Percentiles rank a stretch among this genome's conserved stretches.
Evolutionary conservation across 2,113 vertebrate genomes (phyloP).

Genomic region (Hippotragus niger): DNA sequence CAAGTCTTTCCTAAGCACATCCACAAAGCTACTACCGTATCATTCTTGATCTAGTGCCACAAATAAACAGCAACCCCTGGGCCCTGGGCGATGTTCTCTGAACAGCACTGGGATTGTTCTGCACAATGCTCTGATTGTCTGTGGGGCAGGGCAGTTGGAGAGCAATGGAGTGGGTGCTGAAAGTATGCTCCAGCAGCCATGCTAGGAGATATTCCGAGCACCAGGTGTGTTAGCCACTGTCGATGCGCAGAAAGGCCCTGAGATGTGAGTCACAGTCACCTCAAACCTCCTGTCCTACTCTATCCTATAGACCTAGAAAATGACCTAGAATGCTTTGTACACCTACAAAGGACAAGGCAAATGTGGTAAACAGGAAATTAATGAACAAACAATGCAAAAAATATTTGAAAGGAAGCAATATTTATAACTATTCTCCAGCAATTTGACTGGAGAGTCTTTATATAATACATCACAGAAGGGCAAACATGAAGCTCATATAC

Average conservation of each 20-base stretch:
- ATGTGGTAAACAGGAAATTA: not conserved
- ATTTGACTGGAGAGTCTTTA: not conserved
- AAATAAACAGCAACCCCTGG: constrained; percentile 25
- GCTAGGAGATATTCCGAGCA: not conserved
- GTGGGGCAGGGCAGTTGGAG: not conserved
- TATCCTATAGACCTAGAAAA: not conserved
- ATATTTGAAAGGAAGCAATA: not conserved
- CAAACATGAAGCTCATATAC: not conserved
- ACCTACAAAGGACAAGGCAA: not conserved
- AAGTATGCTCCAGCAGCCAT: not conserved
- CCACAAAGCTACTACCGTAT: constrained; percentile 28
- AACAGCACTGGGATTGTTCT: constrained; percentile 44
- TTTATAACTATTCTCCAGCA: not conserved
- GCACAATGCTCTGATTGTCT: constrained; percentile 46
- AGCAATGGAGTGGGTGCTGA: not conserved
- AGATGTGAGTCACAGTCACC: not conserved
- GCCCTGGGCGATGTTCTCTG: constrained; percentile 21
- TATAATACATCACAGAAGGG: not conserved
- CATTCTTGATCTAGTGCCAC: constrained; percentile 53
- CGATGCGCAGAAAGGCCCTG: not conserved
- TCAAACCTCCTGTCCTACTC: not conserved
- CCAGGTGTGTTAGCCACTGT: not conserved
- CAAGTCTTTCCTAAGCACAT: constrained; percentile 47
- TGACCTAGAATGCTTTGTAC: not conserved
- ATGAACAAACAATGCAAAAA: not conserved